Conservation (phyloP, 2,113 vertebrate species). For the Paradoxurus hermaphroditus region DNA sequence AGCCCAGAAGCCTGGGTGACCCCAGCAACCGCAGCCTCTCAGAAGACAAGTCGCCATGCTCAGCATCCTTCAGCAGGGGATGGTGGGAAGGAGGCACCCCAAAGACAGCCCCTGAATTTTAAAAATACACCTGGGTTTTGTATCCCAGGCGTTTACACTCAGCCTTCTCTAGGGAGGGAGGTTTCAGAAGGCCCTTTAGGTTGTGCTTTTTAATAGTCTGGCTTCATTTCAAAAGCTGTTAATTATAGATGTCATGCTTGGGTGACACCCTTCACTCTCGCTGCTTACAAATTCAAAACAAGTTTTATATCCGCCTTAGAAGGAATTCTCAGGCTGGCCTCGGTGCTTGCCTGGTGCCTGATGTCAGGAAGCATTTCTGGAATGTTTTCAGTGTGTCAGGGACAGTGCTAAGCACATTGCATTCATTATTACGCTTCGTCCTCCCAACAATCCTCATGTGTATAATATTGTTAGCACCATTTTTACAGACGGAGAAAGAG, state of each 20-base stretch:
- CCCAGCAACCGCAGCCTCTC: neutral
- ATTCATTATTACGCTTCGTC: neutral
- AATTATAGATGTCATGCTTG: neutral
- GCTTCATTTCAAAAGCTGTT: conserved; percentile 44
- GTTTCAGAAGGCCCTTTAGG: neutral
- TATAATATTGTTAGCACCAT: neutral
- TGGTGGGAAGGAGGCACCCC: neutral
- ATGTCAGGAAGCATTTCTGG: neutral
- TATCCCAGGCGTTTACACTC: neutral
- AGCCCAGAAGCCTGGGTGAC: neutral
- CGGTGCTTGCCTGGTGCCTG: neutral
- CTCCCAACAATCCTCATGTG: neutral
- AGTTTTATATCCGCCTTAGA: neutral
- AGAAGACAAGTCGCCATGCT: neutral
- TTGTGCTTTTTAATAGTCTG: conserved; percentile 17
- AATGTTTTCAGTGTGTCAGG: neutral
- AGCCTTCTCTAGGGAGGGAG: neutral
- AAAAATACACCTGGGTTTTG: neutral
- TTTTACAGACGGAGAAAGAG: conserved; percentile 21
- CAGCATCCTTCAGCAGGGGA: neutral
- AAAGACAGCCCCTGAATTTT: neutral
- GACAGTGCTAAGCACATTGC: neutral
- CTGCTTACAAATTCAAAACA: neutral
- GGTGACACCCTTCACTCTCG: neutral
- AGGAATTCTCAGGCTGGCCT: neutral